Conservation (phyloP, 2,888 invertebrate genomes). For the Morpho helenor region DNA sequence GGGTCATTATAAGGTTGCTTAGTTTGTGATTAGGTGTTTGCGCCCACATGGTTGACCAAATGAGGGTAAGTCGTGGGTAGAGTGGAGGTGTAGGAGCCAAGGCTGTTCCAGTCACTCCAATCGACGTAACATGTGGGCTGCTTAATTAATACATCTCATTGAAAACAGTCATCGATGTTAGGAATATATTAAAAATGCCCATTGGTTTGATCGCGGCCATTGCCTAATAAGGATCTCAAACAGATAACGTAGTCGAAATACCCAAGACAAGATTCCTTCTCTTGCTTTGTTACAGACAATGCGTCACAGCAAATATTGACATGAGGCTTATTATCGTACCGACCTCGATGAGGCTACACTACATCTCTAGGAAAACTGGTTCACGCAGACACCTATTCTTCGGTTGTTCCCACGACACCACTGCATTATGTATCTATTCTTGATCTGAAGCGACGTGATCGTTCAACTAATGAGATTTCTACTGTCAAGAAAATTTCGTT, state of each 20-base stretch:
- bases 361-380: conserved; percentile 70
- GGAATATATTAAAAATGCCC: conserved; percentile 32
- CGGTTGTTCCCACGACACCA: conserved; percentile 67
- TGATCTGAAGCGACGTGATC: conserved; percentile 61
- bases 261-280: conserved; percentile 9
- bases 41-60: conserved; percentile 74
- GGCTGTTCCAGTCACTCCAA: conserved; percentile 69
- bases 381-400: conserved; percentile 63
- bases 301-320: conserved; percentile 63
- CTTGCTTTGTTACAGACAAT: conserved; percentile 24
- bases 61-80: conserved; percentile 75
- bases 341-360: conserved; percentile 65
- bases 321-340: conserved; percentile 58
- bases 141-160: conserved; percentile 61
- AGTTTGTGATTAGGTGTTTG: conserved; percentile 62
- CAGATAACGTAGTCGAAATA: conserved; percentile 27
- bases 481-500: conserved; percentile 40
- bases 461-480: conserved; percentile 62
- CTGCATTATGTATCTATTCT: conserved; percentile 51
- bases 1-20: conserved; percentile 71
- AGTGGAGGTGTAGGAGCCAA: conserved; percentile 74
- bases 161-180: conserved; percentile 51
- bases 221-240: conserved; percentile 25
- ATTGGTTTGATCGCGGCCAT: conserved; percentile 24
- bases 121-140: conserved; percentile 65